A percentile compares a stretch with the other conserved stretches of the same genome.
These are phyloP conservation scores for Drosophila malerkotliana DNA, from an alignment of 1,140 invertebrate genomes.

Conservation along the genomic window DNA sequence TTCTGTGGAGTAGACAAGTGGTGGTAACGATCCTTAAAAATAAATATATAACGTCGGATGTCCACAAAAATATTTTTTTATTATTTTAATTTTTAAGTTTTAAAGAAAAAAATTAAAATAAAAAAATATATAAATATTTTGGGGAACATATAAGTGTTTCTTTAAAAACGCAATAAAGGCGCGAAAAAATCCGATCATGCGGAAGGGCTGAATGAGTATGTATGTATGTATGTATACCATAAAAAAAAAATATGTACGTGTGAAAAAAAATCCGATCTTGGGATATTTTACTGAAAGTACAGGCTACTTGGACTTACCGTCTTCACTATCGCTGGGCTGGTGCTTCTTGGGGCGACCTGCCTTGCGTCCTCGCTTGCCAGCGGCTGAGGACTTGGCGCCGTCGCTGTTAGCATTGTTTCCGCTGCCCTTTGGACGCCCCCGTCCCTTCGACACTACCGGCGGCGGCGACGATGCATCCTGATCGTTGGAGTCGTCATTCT, in stretches of 20 bases:
- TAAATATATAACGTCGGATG: too few relatives aligned
- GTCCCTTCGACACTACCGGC: constrained; percentile 45
- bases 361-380: constrained; percentile 59
- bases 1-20: constrained; percentile 9
- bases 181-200: background rate
- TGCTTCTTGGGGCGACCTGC: constrained; percentile 53
- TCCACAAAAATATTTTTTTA: too few relatives aligned
- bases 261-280: background rate
- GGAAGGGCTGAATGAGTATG: background rate
- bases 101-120: too few relatives aligned
- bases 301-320: constrained; percentile 22
- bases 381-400: constrained; percentile 27
- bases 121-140: background rate
- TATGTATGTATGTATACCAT: background rate
- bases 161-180: background rate
- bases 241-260: background rate
- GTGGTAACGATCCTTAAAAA: background rate
- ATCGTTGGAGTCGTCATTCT: constrained; percentile 33
- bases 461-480: constrained; percentile 5
- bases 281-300: background rate
- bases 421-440: constrained; percentile 62
- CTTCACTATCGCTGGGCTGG: constrained; percentile 61
- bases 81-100: too few relatives aligned
- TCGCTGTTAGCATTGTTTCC: constrained; percentile 5
- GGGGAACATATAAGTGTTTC: too few relatives aligned